Conservation (phyloP, 2,888 invertebrate genomes). For the Parasteatoda lunata region DNA sequence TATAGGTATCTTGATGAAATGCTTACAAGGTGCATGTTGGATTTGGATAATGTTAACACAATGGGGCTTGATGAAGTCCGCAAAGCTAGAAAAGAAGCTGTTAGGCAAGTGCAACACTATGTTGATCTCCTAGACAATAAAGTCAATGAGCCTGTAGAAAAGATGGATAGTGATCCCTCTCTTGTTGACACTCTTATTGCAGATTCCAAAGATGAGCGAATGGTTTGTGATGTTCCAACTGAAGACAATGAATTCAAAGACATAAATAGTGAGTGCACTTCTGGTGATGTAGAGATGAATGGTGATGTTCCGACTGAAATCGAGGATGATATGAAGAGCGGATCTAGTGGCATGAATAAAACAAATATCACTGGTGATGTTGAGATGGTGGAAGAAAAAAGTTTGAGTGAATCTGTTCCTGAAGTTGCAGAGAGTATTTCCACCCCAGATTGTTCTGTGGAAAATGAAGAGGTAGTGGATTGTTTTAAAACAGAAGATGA, state of each 20-base stretch:
- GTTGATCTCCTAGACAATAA: conserved; percentile 86
- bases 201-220: too few relatives aligned
- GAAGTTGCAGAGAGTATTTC: background rate
- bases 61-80: conserved; percentile 92
- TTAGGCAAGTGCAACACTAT: conserved; percentile 89
- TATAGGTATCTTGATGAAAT: conserved; percentile 95
- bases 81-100: conserved; percentile 89
- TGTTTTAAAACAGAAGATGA: background rate
- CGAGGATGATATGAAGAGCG: background rate
- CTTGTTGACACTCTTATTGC: too few relatives aligned
- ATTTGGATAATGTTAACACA: conserved; percentile 91
- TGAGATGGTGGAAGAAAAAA: background rate
- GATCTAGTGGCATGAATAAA: background rate
- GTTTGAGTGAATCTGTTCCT: background rate
- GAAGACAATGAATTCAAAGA: too few relatives aligned
- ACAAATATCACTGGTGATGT: background rate
- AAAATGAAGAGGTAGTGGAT: background rate
- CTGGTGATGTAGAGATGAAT: too few relatives aligned
- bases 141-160: conserved; percentile 61
- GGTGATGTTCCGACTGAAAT: too few relatives aligned
- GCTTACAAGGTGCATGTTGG: conserved; percentile 91
- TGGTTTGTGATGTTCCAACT: too few relatives aligned
- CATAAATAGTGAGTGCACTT: too few relatives aligned
- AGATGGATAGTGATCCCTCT: too few relatives aligned
- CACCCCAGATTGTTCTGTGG: background rate